phyloP scores from a whole-genome alignment of 1,140 invertebrate genomes.

The Stratiolaelaps scimitus region DNA sequence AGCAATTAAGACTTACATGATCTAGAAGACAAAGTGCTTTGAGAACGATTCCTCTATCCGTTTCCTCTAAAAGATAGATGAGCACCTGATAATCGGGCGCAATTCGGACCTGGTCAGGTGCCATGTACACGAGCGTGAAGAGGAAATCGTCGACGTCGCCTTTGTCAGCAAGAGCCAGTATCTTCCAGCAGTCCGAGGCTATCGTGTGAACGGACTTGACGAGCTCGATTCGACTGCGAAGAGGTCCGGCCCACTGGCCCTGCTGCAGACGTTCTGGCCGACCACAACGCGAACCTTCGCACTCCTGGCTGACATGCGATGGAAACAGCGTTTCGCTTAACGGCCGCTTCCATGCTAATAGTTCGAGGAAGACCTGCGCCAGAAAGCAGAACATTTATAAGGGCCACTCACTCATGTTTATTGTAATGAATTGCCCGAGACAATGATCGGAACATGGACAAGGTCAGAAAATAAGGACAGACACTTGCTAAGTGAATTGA shows the following conservation, averaged over 20 bases:
- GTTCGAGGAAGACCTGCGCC: background rate
- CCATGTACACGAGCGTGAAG: constrained; percentile 21
- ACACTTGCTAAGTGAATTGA: background rate
- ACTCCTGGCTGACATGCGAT: constrained; percentile 1
- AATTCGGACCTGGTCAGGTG: constrained; percentile 3
- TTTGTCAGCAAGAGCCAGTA: constrained; percentile 10
- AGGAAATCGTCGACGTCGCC: constrained; percentile 22
- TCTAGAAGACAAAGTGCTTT: constrained; percentile 21
- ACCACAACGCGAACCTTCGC: background rate
- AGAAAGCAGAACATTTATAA: background rate
- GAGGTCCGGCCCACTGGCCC: background rate
- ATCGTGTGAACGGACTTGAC: constrained; percentile 10
- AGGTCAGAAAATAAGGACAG: too few relatives aligned
- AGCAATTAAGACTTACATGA: constrained; percentile 14
- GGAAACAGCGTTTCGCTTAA: constrained; percentile 13
- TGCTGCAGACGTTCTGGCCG: too few relatives aligned
- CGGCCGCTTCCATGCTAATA: constrained; percentile 20
- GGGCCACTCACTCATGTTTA: too few relatives aligned
- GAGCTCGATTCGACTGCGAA: constrained; percentile 11
- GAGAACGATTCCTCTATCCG: background rate
- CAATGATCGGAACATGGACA: too few relatives aligned
- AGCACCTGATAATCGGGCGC: constrained; percentile 19
- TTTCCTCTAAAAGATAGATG: constrained; percentile 11
- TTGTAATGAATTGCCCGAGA: too few relatives aligned
- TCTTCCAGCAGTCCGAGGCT: constrained; percentile 11